These are phyloP conservation scores for Mesembrinibis cayennensis DNA, from an alignment of 2,113 vertebrate genomes.

Conservation along the genomic window DNA sequence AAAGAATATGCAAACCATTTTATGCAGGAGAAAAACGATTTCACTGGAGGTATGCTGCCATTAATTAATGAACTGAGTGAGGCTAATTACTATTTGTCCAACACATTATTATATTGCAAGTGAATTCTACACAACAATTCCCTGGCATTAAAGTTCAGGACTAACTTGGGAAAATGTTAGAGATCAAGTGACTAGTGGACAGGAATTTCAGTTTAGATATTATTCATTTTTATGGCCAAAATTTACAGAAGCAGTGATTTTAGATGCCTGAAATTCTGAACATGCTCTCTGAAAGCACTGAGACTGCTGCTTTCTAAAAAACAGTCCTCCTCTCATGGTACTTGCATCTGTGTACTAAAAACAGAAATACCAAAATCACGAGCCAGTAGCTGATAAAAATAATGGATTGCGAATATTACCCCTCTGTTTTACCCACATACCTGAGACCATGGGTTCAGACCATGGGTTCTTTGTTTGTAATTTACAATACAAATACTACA, in stretches of 20 bases:
- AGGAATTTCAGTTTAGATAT: not conserved
- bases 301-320: not conserved
- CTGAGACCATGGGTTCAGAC: not conserved
- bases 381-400: not conserved
- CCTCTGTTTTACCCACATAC: not conserved
- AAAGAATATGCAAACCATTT: slow-evolving; percentile 29
- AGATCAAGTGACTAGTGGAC: not conserved
- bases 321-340: not conserved
- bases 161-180: not conserved
- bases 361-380: not conserved
- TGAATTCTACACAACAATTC: not conserved
- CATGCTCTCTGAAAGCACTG: not conserved
- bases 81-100: not conserved
- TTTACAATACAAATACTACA: not conserved
- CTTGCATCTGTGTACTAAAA: not conserved
- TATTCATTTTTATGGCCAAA: not conserved
- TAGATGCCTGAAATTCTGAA: not conserved
- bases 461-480: not conserved
- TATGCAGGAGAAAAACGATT: not conserved
- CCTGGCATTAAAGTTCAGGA: not conserved
- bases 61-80: not conserved
- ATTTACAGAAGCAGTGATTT: not conserved
- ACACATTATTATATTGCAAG: not conserved
- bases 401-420: not conserved
- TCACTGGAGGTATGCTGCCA: not conserved